phyloP scores from a whole-genome alignment of 2,888 invertebrate genomes.

The Pseudeuparius sepicola region DNA sequence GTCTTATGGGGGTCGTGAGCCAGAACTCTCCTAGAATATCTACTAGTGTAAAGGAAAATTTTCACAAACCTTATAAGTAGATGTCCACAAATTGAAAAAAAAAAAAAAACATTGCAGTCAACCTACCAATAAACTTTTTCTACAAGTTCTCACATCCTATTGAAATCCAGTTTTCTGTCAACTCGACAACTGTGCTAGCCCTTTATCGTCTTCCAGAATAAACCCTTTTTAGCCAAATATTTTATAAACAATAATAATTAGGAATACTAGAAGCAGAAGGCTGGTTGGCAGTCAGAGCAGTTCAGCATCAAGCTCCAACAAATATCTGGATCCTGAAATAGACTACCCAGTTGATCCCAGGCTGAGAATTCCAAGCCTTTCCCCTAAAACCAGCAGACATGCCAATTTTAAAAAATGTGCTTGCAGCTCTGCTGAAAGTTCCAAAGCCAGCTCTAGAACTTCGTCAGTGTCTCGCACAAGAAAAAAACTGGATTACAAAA shows the following conservation, averaged over 20 bases:
- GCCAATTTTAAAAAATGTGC: conserved; percentile 5
- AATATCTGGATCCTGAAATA: conserved; percentile 12
- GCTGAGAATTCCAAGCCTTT: conserved; percentile 1
- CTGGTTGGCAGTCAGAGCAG: conserved; percentile 10
- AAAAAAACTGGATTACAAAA: conserved; percentile 34
- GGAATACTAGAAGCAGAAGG: conserved; percentile 3
- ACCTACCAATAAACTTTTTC: conserved; percentile 7
- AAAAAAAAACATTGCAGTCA: conserved; percentile 4
- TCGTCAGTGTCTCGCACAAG: conserved; percentile 16
- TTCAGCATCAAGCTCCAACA: conserved; percentile 10
- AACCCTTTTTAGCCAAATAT: too few species aligned
- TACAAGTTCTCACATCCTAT: too few species aligned
- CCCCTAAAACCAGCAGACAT: conserved; percentile 7
- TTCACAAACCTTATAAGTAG: too few species aligned
- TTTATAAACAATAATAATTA: background rate
- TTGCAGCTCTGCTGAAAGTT: conserved; percentile 20
- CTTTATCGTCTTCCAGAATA: too few species aligned
- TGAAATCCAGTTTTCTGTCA: too few species aligned
- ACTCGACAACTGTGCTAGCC: too few species aligned
- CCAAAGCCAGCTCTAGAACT: conserved; percentile 20
- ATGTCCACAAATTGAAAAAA: background rate
- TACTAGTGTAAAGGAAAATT: too few species aligned
- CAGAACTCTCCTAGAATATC: too few species aligned
- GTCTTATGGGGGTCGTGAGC: too few species aligned
- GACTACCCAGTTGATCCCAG: conserved; percentile 4